Base-by-base conservation (phyloP, 1,140 invertebrate genomes). In the Vanessa atalanta region DNA sequence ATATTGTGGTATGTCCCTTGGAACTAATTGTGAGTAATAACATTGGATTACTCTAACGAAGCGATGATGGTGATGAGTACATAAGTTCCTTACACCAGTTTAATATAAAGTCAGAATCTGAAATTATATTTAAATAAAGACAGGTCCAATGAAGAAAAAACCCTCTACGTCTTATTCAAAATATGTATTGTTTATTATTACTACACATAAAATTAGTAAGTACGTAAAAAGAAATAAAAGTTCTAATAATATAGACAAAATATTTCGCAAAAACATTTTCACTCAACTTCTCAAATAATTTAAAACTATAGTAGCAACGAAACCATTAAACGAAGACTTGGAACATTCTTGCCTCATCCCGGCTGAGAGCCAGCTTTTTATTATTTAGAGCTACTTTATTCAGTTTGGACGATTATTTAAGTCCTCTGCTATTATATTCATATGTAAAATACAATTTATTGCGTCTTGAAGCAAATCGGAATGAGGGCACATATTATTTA, bases 321-420 rank as follows among this genome's bases (percentile, higher is more conserved):
- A 79, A 75, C 78, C 73, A 78, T 70, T 77, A 76, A 73, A 79
- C 66, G 77, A 76, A 74, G 77, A 84, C 83, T 88, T 86, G 77
- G 72, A 77, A 79, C 73, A 78, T 86, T 79, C 84, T 83, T 79
- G 71, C 70, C 76, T 67, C 72, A 57, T 78, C 75, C 74, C 75
- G 82, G 81, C 78, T 69, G 64, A 67, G 77, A 73, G 85, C 87
- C 84, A 89, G 79, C 79, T 53, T 83, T 83, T 85, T 90, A 89
- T 88, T 89, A 86, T 89, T 88, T 86, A 85, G 73, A 80, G 74
- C 74, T 77, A 83, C 77, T 86, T 82, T 83, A 73, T 78, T 79
- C 76, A 78, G 77, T 77, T 75, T 65, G 65, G 64, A 69, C 78
- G 70, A 81, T 81, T 79, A 70, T 80, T 78, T 55, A 65, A 82